phyloP scores from a whole-genome alignment of 37 sponge, comb jelly and placozoan species.

The Spongilla lacustris region DNA sequence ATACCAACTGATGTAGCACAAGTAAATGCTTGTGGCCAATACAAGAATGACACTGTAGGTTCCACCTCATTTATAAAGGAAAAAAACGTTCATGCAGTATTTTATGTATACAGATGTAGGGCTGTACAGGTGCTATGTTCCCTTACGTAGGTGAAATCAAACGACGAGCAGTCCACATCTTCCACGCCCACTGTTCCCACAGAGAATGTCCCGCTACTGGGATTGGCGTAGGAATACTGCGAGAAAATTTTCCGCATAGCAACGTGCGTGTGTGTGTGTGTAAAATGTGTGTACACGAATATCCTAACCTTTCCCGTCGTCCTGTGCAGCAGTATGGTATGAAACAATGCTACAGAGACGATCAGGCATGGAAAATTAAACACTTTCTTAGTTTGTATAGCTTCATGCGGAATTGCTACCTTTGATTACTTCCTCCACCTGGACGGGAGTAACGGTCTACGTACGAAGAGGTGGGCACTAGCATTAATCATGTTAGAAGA shows the following conservation, averaged over 20 bases:
- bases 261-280: background rate
- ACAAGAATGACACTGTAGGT: too few species aligned
- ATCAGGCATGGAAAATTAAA: background rate
- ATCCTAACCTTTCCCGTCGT: constrained; percentile 75
- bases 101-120: too few species aligned
- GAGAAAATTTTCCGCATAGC: background rate
- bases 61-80: too few species aligned
- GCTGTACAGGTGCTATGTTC: too few species aligned
- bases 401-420: background rate
- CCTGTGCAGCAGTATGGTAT: constrained; percentile 83
- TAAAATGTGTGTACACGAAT: background rate
- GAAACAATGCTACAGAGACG: constrained; percentile 56
- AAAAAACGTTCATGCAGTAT: too few species aligned
- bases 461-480: too few species aligned
- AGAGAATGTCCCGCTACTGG: constrained; percentile 73
- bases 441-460: constrained; percentile 50
- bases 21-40: too few species aligned
- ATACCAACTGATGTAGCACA: too few species aligned
- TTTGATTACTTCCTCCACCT: constrained; percentile 64
- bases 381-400: background rate
- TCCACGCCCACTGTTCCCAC: constrained; percentile 84
- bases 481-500: too few species aligned
- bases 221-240: constrained; percentile 48
- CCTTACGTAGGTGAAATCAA: constrained; percentile 81
- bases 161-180: constrained; percentile 63